Base-by-base conservation (phyloP, 2,888 invertebrate species). In the Balanococcus diminutus region DNA sequence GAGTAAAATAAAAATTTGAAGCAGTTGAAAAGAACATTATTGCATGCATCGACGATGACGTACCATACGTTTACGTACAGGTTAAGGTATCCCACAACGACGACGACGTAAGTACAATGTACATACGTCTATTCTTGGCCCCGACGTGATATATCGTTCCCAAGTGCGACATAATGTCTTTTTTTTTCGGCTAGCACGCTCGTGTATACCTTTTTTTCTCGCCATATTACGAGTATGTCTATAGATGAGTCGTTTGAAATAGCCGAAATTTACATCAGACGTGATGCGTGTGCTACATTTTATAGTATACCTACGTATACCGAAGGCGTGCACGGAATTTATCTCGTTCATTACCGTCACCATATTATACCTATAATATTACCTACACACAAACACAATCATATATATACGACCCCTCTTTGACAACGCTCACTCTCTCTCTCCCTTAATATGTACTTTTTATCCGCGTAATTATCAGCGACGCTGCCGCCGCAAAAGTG, bases 81-180 rank as follows among this genome's bases (percentile, higher is more conserved):
- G n/a, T n/a, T n/a, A n/a, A n/a, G n/a, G n/a, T n/a, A n/a, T n/a
- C n/a, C n/a, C n/a, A n/a, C n/a, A n/a, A n/a, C n/a, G n/a, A n/a
- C n/a, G n/a, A n/a, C n/a, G n/a, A n/a, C n/a, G n/a, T n/a, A n/a
- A n/a, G n/a, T n/a, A n/a, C n/a, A n/a, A n/a, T 2, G 39, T 56
- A 42, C 25, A 2, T 56, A 31, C 32, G 56, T 82, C 56, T 61
- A 32, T 25, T 39, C 28, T n/a, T 32, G 32, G 42, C 61, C 56
- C 22, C 2, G 16, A n/a, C n/a, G 25, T 84, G 39, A 84, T 67
- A 67, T 84, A 84, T 84, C 32, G 61, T 67, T 42, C 84, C 67
- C 84, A 19, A 22, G 72, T 36, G 84, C 84, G 84, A 84, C 67
- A 84, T 84, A 84, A 84, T 67, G 84, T 84, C 84, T 61, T 67